Conservation (phyloP, 2,797 vertebrate species). For the Microhierax caerulescens region DNA sequence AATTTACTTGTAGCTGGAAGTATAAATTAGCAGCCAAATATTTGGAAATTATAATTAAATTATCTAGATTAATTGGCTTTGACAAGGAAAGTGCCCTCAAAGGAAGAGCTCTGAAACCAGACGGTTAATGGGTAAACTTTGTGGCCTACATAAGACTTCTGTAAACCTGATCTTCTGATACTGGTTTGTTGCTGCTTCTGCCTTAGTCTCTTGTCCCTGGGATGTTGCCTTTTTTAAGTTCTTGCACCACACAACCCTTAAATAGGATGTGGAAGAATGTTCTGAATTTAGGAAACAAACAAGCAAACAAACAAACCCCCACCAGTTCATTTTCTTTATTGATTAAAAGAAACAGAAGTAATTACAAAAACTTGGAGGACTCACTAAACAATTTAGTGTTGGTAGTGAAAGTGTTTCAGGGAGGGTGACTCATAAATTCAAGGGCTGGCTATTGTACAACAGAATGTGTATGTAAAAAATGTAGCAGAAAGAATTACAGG, state of each 20-base stretch:
- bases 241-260: not conserved
- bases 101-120: not conserved
- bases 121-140: not conserved
- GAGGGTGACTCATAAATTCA: not conserved
- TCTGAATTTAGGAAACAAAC: not conserved
- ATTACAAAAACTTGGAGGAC: not conserved
- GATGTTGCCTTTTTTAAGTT: not conserved
- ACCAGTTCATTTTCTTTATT: fast-evolving
- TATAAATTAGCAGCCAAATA: not conserved
- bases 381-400: not conserved
- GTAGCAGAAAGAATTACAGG: not conserved
- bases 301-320: not conserved
- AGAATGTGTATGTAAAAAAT: not conserved
- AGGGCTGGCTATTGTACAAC: not conserved
- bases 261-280: not conserved
- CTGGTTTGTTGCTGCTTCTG: not conserved
- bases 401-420: not conserved
- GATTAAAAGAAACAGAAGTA: not conserved
- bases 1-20: not conserved
- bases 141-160: not conserved
- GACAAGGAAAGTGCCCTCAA: not conserved
- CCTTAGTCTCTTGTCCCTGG: not conserved
- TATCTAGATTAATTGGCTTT: not conserved
- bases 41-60: not conserved
- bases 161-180: not conserved